phyloP scores from a whole-genome alignment of 2,113 vertebrate species.

The Cichladusa arquata region DNA sequence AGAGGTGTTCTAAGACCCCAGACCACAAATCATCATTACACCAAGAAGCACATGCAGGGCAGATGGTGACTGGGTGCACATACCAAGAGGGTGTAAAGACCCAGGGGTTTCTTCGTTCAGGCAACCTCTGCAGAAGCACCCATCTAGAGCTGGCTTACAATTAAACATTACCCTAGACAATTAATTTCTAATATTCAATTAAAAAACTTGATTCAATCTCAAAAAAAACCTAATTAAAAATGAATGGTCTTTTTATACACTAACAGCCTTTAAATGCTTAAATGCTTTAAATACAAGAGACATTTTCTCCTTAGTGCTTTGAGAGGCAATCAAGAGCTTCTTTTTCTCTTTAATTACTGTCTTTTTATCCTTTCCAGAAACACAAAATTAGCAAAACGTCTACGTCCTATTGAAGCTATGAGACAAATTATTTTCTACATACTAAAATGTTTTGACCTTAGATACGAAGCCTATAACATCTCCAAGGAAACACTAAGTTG shows the following conservation, averaged over 20 bases:
- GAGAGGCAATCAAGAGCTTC: conserved; percentile 7
- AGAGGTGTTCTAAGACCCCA: neutral
- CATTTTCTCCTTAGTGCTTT: neutral
- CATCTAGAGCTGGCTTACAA: neutral
- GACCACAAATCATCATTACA: neutral
- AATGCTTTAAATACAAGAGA: neutral
- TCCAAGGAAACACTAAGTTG: conserved; percentile 2
- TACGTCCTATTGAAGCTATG: neutral
- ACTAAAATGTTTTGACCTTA: neutral
- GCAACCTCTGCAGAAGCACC: neutral
- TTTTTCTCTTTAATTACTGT: conserved; percentile 23
- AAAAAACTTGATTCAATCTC: neutral
- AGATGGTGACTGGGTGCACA: too few species aligned
- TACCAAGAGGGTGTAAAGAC: too few species aligned
- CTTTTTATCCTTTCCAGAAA: conserved; percentile 13
- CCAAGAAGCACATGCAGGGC: neutral
- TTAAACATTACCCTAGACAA: neutral
- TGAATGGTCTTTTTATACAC: neutral
- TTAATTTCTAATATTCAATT: neutral
- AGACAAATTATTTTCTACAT: neutral
- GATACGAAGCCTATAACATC: neutral
- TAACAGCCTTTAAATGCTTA: neutral
- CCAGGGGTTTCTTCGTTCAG: neutral
- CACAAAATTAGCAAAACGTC: neutral
- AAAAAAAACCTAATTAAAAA: neutral